These are phyloP conservation scores for Limulus polyphemus DNA, from an alignment of 2,888 invertebrate genomes.

Conservation along the genomic window DNA sequence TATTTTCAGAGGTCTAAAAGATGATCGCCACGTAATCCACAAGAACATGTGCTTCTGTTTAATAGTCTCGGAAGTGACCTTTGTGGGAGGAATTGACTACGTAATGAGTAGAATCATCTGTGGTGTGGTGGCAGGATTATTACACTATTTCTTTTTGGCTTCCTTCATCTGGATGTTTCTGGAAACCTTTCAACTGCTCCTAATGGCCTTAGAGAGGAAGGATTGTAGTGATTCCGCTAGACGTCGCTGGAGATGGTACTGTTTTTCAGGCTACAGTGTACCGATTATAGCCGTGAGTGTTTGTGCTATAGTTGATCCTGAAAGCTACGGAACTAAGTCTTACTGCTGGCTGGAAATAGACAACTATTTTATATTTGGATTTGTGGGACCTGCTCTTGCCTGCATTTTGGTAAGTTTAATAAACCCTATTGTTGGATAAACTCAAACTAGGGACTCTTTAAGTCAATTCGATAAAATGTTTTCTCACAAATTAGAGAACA, in stretches of 20 bases:
- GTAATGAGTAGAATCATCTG: slow-evolving; percentile 71
- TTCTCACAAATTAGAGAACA: too few species aligned
- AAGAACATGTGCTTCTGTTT: slow-evolving; percentile 88
- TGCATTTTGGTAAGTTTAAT: slow-evolving; percentile 60
- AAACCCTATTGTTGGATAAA: too few species aligned
- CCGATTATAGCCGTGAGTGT: slow-evolving; percentile 66
- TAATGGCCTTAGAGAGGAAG: slow-evolving; percentile 76
- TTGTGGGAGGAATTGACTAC: slow-evolving; percentile 78
- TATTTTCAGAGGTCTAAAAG: slow-evolving; percentile 48
- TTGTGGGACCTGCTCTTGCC: slow-evolving; percentile 75
- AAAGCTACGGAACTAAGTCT: slow-evolving; percentile 64
- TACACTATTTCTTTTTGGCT: slow-evolving; percentile 66
- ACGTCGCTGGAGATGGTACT: slow-evolving; percentile 78
- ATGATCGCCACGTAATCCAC: slow-evolving; percentile 84
- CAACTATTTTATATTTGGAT: slow-evolving; percentile 79
- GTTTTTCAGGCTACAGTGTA: slow-evolving; percentile 69
- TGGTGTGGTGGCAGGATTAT: slow-evolving; percentile 70
- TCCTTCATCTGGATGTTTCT: slow-evolving; percentile 94
- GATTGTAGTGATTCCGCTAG: slow-evolving; percentile 66
- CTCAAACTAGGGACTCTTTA: too few species aligned
- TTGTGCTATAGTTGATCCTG: slow-evolving; percentile 62
- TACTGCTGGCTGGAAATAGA: slow-evolving; percentile 79
- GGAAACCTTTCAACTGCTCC: slow-evolving; percentile 90
- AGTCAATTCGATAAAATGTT: too few species aligned
- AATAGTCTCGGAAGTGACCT: slow-evolving; percentile 75